Base-by-base conservation (phyloP, 2,888 invertebrate species). In the Empis stercorea region DNA sequence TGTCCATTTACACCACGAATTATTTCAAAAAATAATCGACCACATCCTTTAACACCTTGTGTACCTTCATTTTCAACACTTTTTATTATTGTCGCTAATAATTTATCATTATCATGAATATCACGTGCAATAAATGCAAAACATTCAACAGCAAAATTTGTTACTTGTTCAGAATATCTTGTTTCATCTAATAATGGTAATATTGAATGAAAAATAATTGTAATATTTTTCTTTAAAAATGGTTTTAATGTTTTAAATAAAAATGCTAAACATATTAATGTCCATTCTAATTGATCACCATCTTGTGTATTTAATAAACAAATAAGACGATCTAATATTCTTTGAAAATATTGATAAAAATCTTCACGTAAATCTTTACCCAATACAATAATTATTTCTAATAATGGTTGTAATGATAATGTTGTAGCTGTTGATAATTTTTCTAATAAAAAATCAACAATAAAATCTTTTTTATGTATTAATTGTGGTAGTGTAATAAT, bases 51-150 rank as follows among this genome's bases (percentile, higher is more conserved):
- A 14, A 81, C 71, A 51, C 84, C 81, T 70, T 86, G 85, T 69
- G 84, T 78, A 58, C 78, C 74, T 61, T 79, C 76, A 13, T 72
- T 73, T 53, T 79, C 71, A 34, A 92, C 72, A 45, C 79, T 78
- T 54, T 73, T 73, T 34, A 93, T 67, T 37, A 92, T 66, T 40
- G 84, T 72, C 41, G 74, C 73, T 37, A 93, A 65, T 63, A 94
- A 83, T 44, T 76, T 76, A 30, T 79, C 76, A 57, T 82, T 84
- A 57, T 93, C 86, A 55, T 80, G 82, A 11, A 89, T 81, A 73
- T 91, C 91, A 54, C 95, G 75, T 4, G 92, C 86, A 2, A 97
- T 84, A 73, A 92, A 96, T 1, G 95, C 87, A 74, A 96, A 95
- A 67, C 93, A 88, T 70, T 96, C 94, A 0, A 93, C 91, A 5